Evolutionary conservation across 2,113 vertebrate genomes (phyloP), one percentile per base, ranked within the genome.

Genomic region (Oreocharis arfaki): DNA sequence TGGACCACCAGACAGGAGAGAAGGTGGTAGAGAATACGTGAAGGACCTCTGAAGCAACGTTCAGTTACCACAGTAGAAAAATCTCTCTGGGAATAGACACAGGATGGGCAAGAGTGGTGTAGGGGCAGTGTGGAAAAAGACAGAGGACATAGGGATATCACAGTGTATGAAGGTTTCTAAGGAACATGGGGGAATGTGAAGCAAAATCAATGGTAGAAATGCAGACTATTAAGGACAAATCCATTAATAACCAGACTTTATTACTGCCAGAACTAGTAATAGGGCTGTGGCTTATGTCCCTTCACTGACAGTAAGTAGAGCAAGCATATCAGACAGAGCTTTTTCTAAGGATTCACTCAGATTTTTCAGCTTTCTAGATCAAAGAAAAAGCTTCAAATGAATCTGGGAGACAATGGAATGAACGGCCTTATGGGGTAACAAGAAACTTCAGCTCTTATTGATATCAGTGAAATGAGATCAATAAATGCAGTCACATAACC

Each of bases 321-420:
- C 16, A 87, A 56, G 33, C 22, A 1, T 64, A 91, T n/a, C 52
- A 93, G 46, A 60, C 21, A 79, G 47, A 64, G 19, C 16, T 92
- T 9, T 44, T 93, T 85, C 37, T 59, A 56, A 75, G 67, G 28
- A 79, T 52, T 93, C 20, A 37, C n/a, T 49, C 50, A 37, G 21
- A 79, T 69, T 83, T 69, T 80, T 81, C 59, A 80, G 39, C 50
- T 85, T 91, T 76, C 69, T 63, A 85, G 52, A 86, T 92, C 82
- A 95, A 91, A 94, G 56, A 41, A 74, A 94, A 94, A 77, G 18
- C 71, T 88, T 88, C 79, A 94, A 80, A 80, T 94, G n/a, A 84
- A 70, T 73, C 16, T 67, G 52, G 59, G 78, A 95, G 64, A 90
- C 52, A 80, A 70, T 37, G 42, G 67, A 23, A 39, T 13, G 42